Evolutionary conservation across 2,113 vertebrate genomes (phyloP), one percentile per base, ranked within the genome.

Genomic region (Cochlearius cochlearius): DNA sequence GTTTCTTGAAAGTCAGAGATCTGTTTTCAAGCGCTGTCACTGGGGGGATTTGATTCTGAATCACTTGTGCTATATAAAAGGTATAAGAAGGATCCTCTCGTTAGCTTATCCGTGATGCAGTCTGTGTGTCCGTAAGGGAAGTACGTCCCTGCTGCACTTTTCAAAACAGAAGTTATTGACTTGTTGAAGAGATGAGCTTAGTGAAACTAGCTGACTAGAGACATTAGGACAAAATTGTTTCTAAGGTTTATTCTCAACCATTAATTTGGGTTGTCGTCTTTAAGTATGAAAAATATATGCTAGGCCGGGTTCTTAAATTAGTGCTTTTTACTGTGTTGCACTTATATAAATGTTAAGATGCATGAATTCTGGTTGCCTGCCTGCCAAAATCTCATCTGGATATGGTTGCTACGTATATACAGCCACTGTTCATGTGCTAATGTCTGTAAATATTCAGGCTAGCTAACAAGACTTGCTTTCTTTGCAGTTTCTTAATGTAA

Each of bases 381-480:
- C 64, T 90, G 71, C 68, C 92, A 69, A 45, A 92, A 39, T 68
- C 16, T 86, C 30, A 71, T 94, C 72, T 74, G 67, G 80, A 38
- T 94, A 26, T 77, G 45, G 50, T 68, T 87, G 47, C 39, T 77
- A 12, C 11, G 2, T 39, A 21, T 56, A 73, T 82, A 43, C 58
- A 81, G 30, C 59, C 41, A 23, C 69, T 62, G 58, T 71, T 81
- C 47, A 32, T 58, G 38, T 59, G 27, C 47, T 89, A 53, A 8
- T 21, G 22, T 59, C 85, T 69, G 72, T 68, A 75, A 73, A 53
- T 62, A 59, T 39, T 91, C 86, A 83, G 93, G 56, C 53, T 82
- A 92, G 49, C 58, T 96, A 91, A 95, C 63, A 88, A 92, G 86
- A 60, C 23, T 21, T 72, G 36, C 95, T 92, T 91, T 86, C 82